Base-by-base conservation (phyloP, 2,113 vertebrate species). In the Albula goreensis region DNA sequence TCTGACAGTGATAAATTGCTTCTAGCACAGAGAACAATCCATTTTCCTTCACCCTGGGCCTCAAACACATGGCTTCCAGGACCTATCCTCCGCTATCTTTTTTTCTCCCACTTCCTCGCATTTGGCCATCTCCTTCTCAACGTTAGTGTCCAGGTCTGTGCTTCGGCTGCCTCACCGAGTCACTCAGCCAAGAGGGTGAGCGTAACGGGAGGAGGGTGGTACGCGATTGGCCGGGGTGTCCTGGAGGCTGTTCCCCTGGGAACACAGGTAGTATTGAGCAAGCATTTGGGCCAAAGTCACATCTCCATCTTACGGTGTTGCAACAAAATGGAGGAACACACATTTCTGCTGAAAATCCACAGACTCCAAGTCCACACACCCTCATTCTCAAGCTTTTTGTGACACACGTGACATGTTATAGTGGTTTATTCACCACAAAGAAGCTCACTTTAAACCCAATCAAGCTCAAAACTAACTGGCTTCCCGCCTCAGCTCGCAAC, bases 1-100 rank as follows among this genome's bases (percentile, higher is more conserved):
- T 88, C 74, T 93, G 94, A 95, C 93, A 92, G 89, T 95, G 93
- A 96, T 93, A 88, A 93, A 95, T 86, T 41, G 31, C 31, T 41
- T 50, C 19, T 88, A 89, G 87, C 78, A 51, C 86, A 86, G 80
- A 56, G 86, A 89, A 93, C 90, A 92, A 95, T 96, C 91, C 91
- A 93, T 96, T 93, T 94, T 93, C 88, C 90, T 80, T 48, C 89
- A 92, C 92, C 90, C 90, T 89, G 90, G 91, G 91, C 89, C 90
- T 41, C 90, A 90, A 92, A 93, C 87, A 90, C 90, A 89, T 86
- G 89, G 12, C 17, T 50, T 41, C n/a, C 78, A 56, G 13, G 78
- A 63, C 52, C 25, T 78, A 91, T 87, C 88, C 70, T 80, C 52
- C 56, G 81, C 88, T 87, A 89, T 87, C 85, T 89, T 25, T 86